Base-by-base conservation (phyloP, 1,140 invertebrate species). In the Halictus rubicundus region DNA sequence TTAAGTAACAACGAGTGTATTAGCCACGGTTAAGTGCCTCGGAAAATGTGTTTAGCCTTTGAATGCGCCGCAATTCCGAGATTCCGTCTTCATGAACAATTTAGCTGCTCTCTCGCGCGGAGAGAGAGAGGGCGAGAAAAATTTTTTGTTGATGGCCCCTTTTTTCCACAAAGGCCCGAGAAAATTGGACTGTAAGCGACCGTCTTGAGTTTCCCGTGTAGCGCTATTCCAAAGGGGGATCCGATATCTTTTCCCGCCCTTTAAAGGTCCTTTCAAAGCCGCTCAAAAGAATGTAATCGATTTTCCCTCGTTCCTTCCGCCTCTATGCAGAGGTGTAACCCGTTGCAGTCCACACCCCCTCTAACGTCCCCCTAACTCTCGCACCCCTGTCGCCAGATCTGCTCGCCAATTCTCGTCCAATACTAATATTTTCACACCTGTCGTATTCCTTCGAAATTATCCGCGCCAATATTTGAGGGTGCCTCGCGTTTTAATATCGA, bases 281-380 rank as follows among this genome's bases (percentile, higher is more conserved):
- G 54, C 16, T 76, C 65, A 68, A 76, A 76, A 68, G 21, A 60
- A 60, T 32, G 68, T 76, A 76, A 76, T 76, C 74, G 74, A 76
- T 76, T 60, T 39, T 23, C 25, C 42, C 14, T 68, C 64, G 23
- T 68, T 32, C 64, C 12, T 49, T 32, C 16, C 9, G 7, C 10
- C 42, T 68, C 39, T 39, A 16, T 19, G 23, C 25, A 7, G 54
- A n/a, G 7, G 7, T n/a, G 6, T 66, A 42, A 54, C 42, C 21
- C 16, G 14, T 23, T 19, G 49, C 49, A 21, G 49, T 19, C 16
- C 16, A 21, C 49, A 21, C 49, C 49, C 49, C 2, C 0, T 21
- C 32, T 32, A 32, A 1, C 32, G 3, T 32, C 32, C 5, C 32
- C 32, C 32, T 1, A 2, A 32, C 32, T 32, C 32, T 32, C 32